These are phyloP conservation scores for Apus apus DNA, from an alignment of 2,113 vertebrate genomes.

Conservation along the genomic window DNA sequence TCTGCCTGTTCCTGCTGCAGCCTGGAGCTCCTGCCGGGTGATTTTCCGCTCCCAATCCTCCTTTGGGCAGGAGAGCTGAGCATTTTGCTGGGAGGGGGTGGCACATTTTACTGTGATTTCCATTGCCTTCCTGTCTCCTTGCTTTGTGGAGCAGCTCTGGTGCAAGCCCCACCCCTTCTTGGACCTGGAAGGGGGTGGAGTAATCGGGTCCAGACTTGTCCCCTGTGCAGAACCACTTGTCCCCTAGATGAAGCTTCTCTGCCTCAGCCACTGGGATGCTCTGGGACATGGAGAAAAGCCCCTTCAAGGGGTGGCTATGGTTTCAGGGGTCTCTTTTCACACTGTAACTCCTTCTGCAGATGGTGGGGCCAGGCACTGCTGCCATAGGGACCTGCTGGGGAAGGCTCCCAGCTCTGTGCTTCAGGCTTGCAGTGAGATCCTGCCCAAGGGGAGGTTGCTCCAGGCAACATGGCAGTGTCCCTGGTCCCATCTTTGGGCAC, in stretches of 20 bases:
- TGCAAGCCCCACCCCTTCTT: background rate
- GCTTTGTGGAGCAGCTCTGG: background rate
- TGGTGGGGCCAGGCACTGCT: background rate
- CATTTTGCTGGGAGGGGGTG: background rate
- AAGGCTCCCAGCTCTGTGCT: background rate
- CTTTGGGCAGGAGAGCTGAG: background rate
- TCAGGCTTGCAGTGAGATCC: background rate
- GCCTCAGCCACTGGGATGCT: background rate
- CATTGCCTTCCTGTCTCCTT: background rate
- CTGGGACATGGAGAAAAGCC: background rate
- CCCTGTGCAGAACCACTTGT: background rate
- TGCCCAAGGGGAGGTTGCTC: background rate
- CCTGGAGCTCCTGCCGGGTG: background rate
- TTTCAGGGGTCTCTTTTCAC: background rate
- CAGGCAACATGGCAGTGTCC: background rate
- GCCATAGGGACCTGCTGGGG: rapidly evolving
- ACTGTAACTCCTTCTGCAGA: background rate
- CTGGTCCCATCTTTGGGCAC: background rate
- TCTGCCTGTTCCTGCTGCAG: rapidly evolving
- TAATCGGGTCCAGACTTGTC: background rate
- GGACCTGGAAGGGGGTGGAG: background rate
- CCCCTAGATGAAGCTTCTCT: background rate
- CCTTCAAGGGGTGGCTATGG: rapidly evolving
- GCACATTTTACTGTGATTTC: background rate
- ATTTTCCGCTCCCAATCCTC: background rate